A percentile compares a stretch with the other conserved stretches of the same genome.
phyloP scores from a whole-genome alignment of 2,113 vertebrate genomes.

The Oriolus oriolus region DNA sequence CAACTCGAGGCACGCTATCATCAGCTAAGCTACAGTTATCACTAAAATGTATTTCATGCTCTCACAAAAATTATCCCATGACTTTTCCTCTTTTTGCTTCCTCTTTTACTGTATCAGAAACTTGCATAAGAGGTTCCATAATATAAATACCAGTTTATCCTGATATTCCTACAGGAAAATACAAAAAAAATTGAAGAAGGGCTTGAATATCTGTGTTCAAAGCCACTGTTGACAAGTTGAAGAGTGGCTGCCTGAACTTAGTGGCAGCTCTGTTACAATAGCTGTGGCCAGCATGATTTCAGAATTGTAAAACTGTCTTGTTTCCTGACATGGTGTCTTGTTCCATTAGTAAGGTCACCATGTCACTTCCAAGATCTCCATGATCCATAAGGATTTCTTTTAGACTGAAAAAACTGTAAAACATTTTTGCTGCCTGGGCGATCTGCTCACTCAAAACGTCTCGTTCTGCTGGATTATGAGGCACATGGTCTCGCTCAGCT shows the following conservation, averaged over 20 bases:
- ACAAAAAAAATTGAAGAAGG: neutral
- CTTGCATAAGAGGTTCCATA: neutral
- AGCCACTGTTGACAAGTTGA: neutral
- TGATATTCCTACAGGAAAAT: neutral
- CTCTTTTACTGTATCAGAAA: neutral
- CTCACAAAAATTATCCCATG: neutral
- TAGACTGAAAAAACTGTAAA: neutral
- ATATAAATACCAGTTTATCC: neutral
- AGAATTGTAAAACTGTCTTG: neutral
- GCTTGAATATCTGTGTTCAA: neutral
- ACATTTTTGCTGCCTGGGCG: neutral
- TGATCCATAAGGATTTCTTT: neutral
- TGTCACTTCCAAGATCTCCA: neutral
- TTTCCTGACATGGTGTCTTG: neutral
- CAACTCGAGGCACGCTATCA: neutral
- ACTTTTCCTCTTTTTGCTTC: neutral
- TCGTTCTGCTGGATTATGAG: neutral
- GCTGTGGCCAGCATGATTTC: neutral
- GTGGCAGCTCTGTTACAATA: neutral
- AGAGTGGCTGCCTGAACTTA: neutral
- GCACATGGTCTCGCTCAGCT: neutral
- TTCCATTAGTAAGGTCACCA: neutral
- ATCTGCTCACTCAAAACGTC: neutral
- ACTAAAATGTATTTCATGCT: neutral
- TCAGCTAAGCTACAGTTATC: neutral